Conservation (phyloP, 2,113 vertebrate genomes). For the Gasterosteus aculeatus region DNA sequence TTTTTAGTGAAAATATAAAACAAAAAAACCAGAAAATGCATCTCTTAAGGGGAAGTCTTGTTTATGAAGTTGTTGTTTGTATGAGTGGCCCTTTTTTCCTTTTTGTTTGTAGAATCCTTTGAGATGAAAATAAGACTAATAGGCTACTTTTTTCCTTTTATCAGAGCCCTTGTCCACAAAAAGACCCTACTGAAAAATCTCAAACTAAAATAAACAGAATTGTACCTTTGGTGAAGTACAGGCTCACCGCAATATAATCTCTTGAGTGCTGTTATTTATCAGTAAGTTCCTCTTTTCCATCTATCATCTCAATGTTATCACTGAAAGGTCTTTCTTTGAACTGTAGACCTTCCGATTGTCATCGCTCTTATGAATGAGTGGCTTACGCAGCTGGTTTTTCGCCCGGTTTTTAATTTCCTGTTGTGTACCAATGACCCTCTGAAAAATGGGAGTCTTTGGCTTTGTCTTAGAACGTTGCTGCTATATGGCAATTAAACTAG, state of each 20-base stretch:
- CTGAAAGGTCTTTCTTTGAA: constrained; percentile 49
- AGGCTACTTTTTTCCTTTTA: background rate
- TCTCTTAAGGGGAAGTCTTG: background rate
- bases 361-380: constrained; percentile 51
- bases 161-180: background rate
- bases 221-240: constrained; percentile 1
- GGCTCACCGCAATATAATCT: background rate
- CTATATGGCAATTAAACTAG: constrained; percentile 13
- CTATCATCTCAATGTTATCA: constrained; percentile 46
- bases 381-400: constrained; percentile 39
- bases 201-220: background rate
- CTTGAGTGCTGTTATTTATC: constrained; percentile 36
- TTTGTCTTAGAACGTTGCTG: constrained; percentile 25
- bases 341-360: constrained; percentile 50
- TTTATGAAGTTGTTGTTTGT: background rate
- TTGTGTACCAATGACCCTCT: constrained; percentile 49
- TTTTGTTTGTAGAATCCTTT: background rate
- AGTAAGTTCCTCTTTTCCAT: constrained; percentile 46
- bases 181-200: background rate
- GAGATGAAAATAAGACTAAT: background rate
- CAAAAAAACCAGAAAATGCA: background rate
- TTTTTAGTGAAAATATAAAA: background rate
- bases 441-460: constrained; percentile 49
- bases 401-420: constrained; percentile 80
- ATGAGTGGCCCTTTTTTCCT: background rate